Evolutionary conservation across 2,797 vertebrate species (phyloP), one percentile per base, ranked within the genome.

Genomic region (Columba guinea): DNA sequence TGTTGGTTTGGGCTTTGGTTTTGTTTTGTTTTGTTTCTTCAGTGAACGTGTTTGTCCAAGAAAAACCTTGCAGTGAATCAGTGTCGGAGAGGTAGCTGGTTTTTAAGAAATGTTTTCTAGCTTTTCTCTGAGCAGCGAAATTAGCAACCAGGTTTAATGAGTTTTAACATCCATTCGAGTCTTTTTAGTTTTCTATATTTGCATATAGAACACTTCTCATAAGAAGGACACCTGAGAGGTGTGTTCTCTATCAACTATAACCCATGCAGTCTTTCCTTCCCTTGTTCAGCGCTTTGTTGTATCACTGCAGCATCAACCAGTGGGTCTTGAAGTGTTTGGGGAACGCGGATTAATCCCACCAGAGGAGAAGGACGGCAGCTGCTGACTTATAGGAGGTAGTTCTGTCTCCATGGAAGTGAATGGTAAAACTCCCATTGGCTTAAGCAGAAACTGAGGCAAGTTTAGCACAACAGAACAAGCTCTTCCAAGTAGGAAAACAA

Each of bases 1-100:
- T 85, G 92, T 95, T 96, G 96, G 68, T 93, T 95, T 94, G 94
- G 89, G 96, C 94, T 95, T 95, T 87, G 62, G 85, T 56, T 92
- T 87, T 93, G 83, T 94, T 92, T 87, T 93, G 83, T 94, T 93
- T 89, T 93, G 67, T 89, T 96, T 94, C 84, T 95, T 91, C 26
- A 0, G 55, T 87, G 84, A 93, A 84, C 20, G 15, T 76, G 53
- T 95, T 96, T 97, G 86, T 95, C 90, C 90, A 94, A 90, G 82
- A 92, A 82, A 94, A 90, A n/a, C 49, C 71, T 84, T 83, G 58
- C 91, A 65, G 67, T 95, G 91, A 94, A 93, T 96, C 90, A 87
- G 75, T 63, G 62, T 46, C 71, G 64, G 51, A 34, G 15, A 69
- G 39, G 70, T 87, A 51, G 56, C 23, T 46, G 22, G 13, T 80